Percentiles rank a stretch among this genome's conserved stretches.
phyloP scores from a whole-genome alignment of 1,140 invertebrate genomes.

The Danaus melanippus region DNA sequence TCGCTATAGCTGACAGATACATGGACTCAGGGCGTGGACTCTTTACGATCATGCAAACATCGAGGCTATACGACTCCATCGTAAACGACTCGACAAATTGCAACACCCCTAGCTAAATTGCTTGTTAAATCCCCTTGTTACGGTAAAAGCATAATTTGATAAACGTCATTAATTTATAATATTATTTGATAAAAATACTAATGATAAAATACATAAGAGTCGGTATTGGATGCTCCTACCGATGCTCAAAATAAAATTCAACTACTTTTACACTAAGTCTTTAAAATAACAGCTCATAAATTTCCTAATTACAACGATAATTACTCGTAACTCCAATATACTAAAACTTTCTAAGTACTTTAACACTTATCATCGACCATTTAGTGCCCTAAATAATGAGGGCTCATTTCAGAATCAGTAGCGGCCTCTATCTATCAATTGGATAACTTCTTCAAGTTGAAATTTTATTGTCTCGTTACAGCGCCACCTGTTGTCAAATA shows the following conservation, averaged over 20 bases:
- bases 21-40: conserved; percentile 43
- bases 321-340: no score
- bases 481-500: conserved; percentile 25
- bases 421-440: no score
- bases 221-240: no score
- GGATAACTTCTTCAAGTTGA: no score
- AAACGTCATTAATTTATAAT: neutral
- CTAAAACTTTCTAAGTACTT: no score
- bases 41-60: conserved; percentile 61
- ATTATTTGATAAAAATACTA: no score
- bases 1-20: conserved; percentile 29
- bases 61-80: conserved; percentile 49
- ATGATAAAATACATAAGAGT: no score
- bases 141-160: conserved; percentile 6
- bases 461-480: neutral
- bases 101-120: conserved; percentile 41
- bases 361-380: no score
- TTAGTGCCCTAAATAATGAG: neutral
- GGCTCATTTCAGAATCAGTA: neutral
- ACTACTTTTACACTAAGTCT: no score
- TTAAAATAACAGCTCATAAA: no score
- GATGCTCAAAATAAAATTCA: no score
- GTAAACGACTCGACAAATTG: conserved; percentile 57
- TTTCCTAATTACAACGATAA: no score
- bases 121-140: conserved; percentile 50